Conservation (phyloP, 1,140 invertebrate genomes). For the Oncopodura yosiiana region DNA sequence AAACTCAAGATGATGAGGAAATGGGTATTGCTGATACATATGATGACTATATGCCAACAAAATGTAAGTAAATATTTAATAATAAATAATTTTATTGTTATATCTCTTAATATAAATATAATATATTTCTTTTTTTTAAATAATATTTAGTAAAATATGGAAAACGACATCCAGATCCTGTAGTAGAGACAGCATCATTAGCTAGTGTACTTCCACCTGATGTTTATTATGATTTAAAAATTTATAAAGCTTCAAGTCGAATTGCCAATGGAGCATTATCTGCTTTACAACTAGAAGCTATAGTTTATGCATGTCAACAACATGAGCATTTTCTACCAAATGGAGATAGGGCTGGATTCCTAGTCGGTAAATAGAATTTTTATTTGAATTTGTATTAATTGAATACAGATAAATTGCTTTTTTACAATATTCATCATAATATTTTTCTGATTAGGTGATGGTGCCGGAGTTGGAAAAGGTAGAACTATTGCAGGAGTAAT, state of each 20-base stretch:
- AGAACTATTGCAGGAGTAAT: slow-evolving; percentile 97
- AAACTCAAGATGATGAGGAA: slow-evolving; percentile 78
- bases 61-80: slow-evolving; percentile 52
- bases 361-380: slow-evolving; percentile 60
- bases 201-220: slow-evolving; percentile 93
- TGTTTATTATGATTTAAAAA: slow-evolving; percentile 78
- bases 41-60: slow-evolving; percentile 92
- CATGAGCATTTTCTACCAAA: slow-evolving; percentile 86
- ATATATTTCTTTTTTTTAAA: slow-evolving; percentile 20
- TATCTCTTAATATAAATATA: not conserved
- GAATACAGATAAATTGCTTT: not conserved
- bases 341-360: slow-evolving; percentile 84
- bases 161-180: slow-evolving; percentile 94
- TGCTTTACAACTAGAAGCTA: slow-evolving; percentile 91
- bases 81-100: slow-evolving; percentile 5
- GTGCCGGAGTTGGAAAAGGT: slow-evolving; percentile 98
- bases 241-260: slow-evolving; percentile 73
- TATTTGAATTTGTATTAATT: not conserved
- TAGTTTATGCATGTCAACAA: slow-evolving; percentile 91
- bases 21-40: slow-evolving; percentile 97
- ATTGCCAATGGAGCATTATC: slow-evolving; percentile 80
- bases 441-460: slow-evolving; percentile 60
- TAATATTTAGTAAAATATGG: slow-evolving; percentile 86
- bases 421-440: not conserved
- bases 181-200: slow-evolving; percentile 95